Percentiles rank a stretch among this genome's conserved stretches.
Evolutionary conservation across 2,113 vertebrate genomes (phyloP).

Genomic region (Nasalis larvatus): DNA sequence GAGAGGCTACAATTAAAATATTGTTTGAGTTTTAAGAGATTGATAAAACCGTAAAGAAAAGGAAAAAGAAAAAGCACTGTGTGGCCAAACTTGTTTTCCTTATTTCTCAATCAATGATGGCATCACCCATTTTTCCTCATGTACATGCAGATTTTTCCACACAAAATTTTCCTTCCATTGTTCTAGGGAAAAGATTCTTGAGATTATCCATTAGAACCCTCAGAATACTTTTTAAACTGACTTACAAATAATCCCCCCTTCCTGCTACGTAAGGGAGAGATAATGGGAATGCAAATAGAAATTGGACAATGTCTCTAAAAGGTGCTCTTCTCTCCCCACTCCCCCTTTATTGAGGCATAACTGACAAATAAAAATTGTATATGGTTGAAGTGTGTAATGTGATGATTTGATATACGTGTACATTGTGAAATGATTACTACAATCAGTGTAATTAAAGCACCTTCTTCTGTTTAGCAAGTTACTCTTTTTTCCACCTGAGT

Average conservation of each 20-base stretch:
- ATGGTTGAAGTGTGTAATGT: neutral
- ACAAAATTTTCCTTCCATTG: neutral
- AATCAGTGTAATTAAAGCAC: neutral
- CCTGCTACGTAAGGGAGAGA: neutral
- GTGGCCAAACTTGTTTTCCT: neutral
- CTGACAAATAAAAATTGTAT: neutral
- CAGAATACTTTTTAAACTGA: neutral
- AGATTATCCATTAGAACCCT: neutral
- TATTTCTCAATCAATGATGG: neutral
- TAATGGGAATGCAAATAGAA: neutral
- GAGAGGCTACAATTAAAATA: constrained; percentile 25
- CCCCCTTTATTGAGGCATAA: neutral
- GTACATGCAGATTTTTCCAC: neutral
- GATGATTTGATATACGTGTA: neutral
- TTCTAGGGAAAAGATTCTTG: neutral
- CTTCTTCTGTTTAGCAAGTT: neutral
- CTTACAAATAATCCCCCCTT: constrained; percentile 15
- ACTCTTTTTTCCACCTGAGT: neutral
- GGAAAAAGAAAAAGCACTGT: no score
- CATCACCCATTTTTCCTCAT: neutral
- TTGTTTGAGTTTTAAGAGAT: neutral
- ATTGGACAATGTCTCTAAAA: neutral
- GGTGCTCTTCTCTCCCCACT: neutral
- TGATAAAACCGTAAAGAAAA: neutral
- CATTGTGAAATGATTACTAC: no score